phyloP scores from a whole-genome alignment of 2,113 vertebrate genomes.

The Corythoichthys intestinalis region DNA sequence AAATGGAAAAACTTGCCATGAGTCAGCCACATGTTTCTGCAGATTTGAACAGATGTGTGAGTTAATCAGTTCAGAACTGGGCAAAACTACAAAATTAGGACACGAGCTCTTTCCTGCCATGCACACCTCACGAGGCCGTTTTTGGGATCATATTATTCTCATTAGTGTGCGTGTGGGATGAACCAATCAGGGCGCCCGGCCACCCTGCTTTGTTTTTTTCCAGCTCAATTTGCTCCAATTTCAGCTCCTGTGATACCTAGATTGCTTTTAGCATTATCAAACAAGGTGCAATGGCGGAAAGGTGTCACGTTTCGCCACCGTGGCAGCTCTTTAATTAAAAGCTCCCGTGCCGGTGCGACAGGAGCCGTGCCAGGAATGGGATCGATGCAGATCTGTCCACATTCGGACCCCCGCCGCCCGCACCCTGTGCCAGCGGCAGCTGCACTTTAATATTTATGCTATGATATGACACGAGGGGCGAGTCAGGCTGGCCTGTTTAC shows the following conservation, averaged over 20 bases:
- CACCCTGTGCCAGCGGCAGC: constrained; percentile 39
- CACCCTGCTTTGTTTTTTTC: constrained; percentile 58
- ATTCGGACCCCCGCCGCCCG: constrained; percentile 24
- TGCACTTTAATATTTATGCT: constrained; percentile 64
- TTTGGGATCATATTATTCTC: constrained; percentile 67
- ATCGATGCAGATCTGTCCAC: constrained; percentile 67
- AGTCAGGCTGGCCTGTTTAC: constrained; percentile 40
- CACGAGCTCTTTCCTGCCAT: constrained; percentile 56
- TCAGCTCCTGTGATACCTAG: constrained; percentile 33
- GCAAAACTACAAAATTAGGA: constrained; percentile 60
- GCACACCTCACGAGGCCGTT: constrained; percentile 56
- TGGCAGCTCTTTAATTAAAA: constrained; percentile 79
- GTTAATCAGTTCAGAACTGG: constrained; percentile 62
- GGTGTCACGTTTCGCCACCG: constrained; percentile 70
- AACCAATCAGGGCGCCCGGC: constrained; percentile 60
- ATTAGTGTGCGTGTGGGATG: constrained; percentile 66
- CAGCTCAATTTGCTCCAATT: constrained; percentile 65
- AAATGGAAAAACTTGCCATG: no score
- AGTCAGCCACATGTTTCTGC: constrained; percentile 34
- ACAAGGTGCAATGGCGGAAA: constrained; percentile 59
- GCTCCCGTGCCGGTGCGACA: constrained; percentile 70
- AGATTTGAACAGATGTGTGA: constrained; percentile 39
- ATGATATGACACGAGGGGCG: constrained; percentile 48
- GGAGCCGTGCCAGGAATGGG: constrained; percentile 60
- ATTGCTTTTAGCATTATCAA: constrained; percentile 6